Base-by-base conservation (phyloP, 2,113 vertebrate genomes). In the Istiophorus platypterus region DNA sequence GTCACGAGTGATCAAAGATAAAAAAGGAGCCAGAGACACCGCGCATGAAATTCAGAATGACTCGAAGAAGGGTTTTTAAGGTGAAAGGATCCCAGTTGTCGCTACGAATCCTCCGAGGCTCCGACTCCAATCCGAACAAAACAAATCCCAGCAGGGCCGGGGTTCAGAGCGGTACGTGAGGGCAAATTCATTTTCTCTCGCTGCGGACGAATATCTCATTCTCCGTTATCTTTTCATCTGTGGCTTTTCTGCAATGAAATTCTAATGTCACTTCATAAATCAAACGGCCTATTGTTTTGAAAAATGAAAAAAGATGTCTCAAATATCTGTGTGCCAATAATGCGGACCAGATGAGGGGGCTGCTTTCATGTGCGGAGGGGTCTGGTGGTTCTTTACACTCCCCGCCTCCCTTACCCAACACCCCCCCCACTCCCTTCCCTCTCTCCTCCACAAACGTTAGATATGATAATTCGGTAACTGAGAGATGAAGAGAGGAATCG, bases 211-310 rank as follows among this genome's bases (percentile, higher is more conserved):
- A 93, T 89, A 83, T 91, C 91, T 90, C 88, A 77, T 47, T 72
- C 80, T 58, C 62, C 89, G 92, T 95, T 94, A 94, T 94, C 94
- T 92, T 93, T 94, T 95, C 94, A 92, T 95, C 94, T 93, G 93
- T 93, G 92, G 88, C 88, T 93, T 89, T 90, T 94, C 87, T 90
- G 90, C 95, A 93, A 84, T 95, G 95, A 96, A 95, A 88, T 93
- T 96, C 93, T 94, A 95, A 95, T 94, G 95, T 94, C 90, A 92
- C 86, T 87, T 90, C 94, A 95, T 97, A 96, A 97, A 96, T 96
- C 95, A 96, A 95, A 92, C 81, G 58, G 90, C 89, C 95, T 91
- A 96, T 96, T 97, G 95, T 96, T 95, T 95, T 93, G 93, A 94
- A 91, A 96, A 95, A 95, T 85, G 88, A 92, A 96, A 95, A 96